A percentile compares a stretch with the other conserved stretches of the same genome.
These are phyloP conservation scores for Mimumesa dahlbomi DNA, from an alignment of 2,888 invertebrate species.

Conservation along the genomic window DNA sequence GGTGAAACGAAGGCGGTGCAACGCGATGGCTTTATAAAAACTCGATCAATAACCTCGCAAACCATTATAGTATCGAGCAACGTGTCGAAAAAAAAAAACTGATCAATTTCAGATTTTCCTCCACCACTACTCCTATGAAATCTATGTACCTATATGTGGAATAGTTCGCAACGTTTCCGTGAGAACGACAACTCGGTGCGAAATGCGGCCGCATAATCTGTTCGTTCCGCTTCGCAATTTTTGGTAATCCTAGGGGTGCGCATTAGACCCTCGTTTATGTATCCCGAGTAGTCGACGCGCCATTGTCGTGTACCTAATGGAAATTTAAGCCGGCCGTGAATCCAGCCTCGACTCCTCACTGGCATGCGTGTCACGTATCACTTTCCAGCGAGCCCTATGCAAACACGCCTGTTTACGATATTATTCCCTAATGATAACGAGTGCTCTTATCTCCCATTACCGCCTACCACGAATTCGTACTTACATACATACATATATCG, in stretches of 20 bases:
- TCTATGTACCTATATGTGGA: too few relatives aligned
- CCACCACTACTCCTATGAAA: too few relatives aligned
- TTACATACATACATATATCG: too few relatives aligned
- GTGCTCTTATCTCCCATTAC: slow-evolving; percentile 62
- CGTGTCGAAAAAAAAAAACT: too few relatives aligned
- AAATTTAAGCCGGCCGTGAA: slow-evolving; percentile 73
- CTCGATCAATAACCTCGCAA: too few relatives aligned
- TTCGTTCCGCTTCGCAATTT: slow-evolving; percentile 45
- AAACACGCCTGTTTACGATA: slow-evolving; percentile 78
- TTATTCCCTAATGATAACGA: slow-evolving; percentile 75
- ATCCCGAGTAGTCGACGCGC: slow-evolving; percentile 66
- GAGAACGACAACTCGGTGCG: background rate
- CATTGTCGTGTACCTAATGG: slow-evolving; percentile 75
- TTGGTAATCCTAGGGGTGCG: slow-evolving; percentile 46
- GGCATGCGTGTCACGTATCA: slow-evolving; percentile 79
- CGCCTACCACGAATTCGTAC: slow-evolving; percentile 35
- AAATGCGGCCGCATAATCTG: slow-evolving; percentile 4
- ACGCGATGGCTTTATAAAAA: too few relatives aligned
- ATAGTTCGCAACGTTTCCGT: background rate
- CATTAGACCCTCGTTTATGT: slow-evolving; percentile 58
- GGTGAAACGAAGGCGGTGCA: too few relatives aligned
- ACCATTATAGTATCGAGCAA: too few relatives aligned
- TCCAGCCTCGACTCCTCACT: slow-evolving; percentile 67
- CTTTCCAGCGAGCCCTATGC: slow-evolving; percentile 73
- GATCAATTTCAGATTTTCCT: too few relatives aligned